Percentiles rank a stretch among this genome's conserved stretches.
These are phyloP conservation scores for Polydrusus pterygomalis DNA, from an alignment of 2,888 invertebrate genomes.

Conservation along the genomic window DNA sequence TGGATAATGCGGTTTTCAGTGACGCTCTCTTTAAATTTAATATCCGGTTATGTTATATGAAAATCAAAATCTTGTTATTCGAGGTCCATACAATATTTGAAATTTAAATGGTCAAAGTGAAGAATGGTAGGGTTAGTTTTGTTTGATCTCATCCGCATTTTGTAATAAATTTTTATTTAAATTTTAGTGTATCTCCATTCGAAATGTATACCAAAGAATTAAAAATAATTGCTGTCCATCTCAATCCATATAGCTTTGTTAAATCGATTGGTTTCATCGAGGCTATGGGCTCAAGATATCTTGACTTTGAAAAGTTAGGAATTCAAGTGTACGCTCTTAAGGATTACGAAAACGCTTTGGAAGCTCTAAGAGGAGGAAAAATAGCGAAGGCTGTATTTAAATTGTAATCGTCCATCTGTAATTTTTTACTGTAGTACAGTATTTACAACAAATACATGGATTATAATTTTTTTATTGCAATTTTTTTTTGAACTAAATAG, in stretches of 20 bases:
- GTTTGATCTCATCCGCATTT: too few relatives aligned
- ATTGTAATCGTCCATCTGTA: constrained; percentile 63
- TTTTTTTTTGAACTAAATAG: too few relatives aligned
- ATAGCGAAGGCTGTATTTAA: constrained; percentile 79
- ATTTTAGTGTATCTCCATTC: constrained; percentile 75
- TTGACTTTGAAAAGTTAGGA: constrained; percentile 77
- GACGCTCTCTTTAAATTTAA: too few relatives aligned
- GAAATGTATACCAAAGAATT: constrained; percentile 79
- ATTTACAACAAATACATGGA: not conserved
- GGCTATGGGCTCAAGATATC: constrained; percentile 78
- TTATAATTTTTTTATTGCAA: not conserved
- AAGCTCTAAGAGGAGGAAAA: constrained; percentile 74
- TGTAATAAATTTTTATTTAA: not conserved
- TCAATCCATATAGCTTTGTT: constrained; percentile 81
- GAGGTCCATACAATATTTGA: too few relatives aligned
- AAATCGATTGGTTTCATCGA: constrained; percentile 78
- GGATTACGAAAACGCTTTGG: constrained; percentile 75
- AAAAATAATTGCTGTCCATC: constrained; percentile 78
- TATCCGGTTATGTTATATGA: too few relatives aligned
- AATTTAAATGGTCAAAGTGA: too few relatives aligned
- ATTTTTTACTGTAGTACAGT: not conserved
- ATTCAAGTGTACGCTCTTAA: constrained; percentile 75
- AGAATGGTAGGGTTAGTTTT: too few relatives aligned
- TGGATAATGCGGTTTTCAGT: too few relatives aligned
- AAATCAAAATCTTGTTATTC: too few relatives aligned